Evolutionary conservation across 2,888 invertebrate species (phyloP).

Genomic region (Phaonia tiefii): DNA sequence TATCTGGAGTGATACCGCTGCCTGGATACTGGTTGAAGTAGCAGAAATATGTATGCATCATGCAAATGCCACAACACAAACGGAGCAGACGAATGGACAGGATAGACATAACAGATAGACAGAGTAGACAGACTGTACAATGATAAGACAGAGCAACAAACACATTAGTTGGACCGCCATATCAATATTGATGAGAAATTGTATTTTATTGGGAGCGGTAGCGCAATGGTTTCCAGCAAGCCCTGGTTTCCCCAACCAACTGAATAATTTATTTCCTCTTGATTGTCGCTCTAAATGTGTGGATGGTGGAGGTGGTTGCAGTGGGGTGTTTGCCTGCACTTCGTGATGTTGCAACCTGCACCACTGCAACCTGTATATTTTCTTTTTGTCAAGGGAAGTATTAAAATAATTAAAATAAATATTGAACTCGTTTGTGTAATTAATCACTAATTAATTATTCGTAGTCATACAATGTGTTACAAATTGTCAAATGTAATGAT

Average conservation of each 20-base stretch:
- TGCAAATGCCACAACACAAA: constrained; percentile 47
- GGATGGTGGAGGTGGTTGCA: constrained; percentile 35
- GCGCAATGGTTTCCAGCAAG: constrained; percentile 31
- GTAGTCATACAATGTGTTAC: constrained; percentile 31
- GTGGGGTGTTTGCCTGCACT: background rate
- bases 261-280: background rate
- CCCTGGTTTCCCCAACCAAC: constrained; percentile 39
- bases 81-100: background rate
- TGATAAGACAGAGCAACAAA: constrained; percentile 53
- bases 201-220: constrained; percentile 35
- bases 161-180: constrained; percentile 36
- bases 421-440: constrained; percentile 27
- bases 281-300: constrained; percentile 49
- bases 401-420: background rate
- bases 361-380: background rate
- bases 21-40: background rate
- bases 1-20: background rate
- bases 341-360: background rate
- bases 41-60: constrained; percentile 44
- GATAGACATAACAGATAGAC: background rate
- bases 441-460: constrained; percentile 56
- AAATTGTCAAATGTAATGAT: constrained; percentile 18
- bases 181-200: constrained; percentile 56
- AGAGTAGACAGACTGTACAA: constrained; percentile 12
- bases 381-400: constrained; percentile 18